These are phyloP conservation scores for Selenia dentaria DNA, from an alignment of 2,888 invertebrate genomes.

Conservation along the genomic window DNA sequence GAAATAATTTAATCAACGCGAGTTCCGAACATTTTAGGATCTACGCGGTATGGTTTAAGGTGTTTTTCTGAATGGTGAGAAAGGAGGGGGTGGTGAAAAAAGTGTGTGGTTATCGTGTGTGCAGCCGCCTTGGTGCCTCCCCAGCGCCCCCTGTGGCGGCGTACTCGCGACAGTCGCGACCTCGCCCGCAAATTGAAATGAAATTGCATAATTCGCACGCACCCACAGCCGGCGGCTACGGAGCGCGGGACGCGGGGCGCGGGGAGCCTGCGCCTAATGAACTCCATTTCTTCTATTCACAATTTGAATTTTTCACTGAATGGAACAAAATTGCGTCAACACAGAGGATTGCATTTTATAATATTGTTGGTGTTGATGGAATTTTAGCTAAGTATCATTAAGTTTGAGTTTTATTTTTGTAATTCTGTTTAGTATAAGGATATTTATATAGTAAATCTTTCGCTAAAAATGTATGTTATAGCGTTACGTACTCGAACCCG, in stretches of 20 bases:
- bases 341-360: constrained; percentile 12
- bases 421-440: too few species aligned
- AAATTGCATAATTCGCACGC: constrained; percentile 77
- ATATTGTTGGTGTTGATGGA: constrained; percentile 3
- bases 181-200: constrained; percentile 73
- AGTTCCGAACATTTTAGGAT: constrained; percentile 43
- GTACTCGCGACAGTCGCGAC: constrained; percentile 33
- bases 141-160: constrained; percentile 21
- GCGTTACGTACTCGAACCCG: too few species aligned
- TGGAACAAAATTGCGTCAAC: constrained; percentile 23
- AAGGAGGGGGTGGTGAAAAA: constrained; percentile 63
- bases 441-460: too few species aligned
- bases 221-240: constrained; percentile 25
- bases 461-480: too few species aligned
- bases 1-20: constrained; percentile 77
- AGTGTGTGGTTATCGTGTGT: constrained; percentile 68
- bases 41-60: constrained; percentile 55
- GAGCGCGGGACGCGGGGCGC: constrained; percentile 13
- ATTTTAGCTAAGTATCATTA: too few species aligned
- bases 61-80: constrained; percentile 48
- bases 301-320: constrained; percentile 35
- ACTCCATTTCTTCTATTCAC: constrained; percentile 56
- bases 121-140: constrained; percentile 43
- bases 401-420: too few species aligned
- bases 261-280: constrained; percentile 58